Conservation (phyloP, 2,113 vertebrate genomes). For the Collichthys lucidus region DNA sequence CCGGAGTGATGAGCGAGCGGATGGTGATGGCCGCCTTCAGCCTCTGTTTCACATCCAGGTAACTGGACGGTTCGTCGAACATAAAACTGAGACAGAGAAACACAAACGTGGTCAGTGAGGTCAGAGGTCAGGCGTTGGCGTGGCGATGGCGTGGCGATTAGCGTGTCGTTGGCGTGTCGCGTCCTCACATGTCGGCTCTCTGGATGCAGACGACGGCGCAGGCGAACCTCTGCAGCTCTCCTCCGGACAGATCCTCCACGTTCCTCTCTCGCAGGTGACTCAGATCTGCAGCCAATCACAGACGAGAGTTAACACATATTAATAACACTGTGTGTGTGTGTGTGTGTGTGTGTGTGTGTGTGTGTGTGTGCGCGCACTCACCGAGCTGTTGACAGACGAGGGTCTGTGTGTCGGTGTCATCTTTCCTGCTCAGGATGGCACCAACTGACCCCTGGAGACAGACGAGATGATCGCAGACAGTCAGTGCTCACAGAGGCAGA, state of each 20-base stretch:
- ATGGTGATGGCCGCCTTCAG: conserved; percentile 99
- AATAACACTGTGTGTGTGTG: neutral
- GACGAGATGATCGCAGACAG: neutral
- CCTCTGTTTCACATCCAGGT: conserved; percentile 97
- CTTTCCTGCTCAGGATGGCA: conserved; percentile 95
- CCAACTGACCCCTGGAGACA: conserved; percentile 93
- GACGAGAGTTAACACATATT: neutral
- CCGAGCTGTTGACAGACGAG: conserved; percentile 93
- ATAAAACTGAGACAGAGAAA: conserved; percentile 88
- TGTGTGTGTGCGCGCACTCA: conserved; percentile 66
- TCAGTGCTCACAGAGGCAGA: too few species aligned
- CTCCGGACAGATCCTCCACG: conserved; percentile 98
- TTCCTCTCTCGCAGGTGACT: conserved; percentile 95
- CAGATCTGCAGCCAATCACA: conserved; percentile 86
- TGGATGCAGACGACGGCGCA: conserved; percentile 99
- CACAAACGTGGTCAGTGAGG: neutral
- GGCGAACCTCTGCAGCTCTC: conserved; percentile 98
- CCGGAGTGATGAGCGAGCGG: conserved; percentile 96
- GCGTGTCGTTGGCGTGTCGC: too few species aligned
- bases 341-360: neutral
- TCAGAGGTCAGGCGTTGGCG: neutral
- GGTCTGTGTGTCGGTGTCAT: conserved; percentile 94
- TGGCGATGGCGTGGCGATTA: rapidly evolving
- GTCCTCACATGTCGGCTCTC: conserved; percentile 95
- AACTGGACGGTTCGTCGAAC: conserved; percentile 99